A percentile compares a stretch with the other conserved stretches of the same genome.
Conservation (phyloP, 1,140 invertebrate genomes). For the Drosophila burlai region DNA sequence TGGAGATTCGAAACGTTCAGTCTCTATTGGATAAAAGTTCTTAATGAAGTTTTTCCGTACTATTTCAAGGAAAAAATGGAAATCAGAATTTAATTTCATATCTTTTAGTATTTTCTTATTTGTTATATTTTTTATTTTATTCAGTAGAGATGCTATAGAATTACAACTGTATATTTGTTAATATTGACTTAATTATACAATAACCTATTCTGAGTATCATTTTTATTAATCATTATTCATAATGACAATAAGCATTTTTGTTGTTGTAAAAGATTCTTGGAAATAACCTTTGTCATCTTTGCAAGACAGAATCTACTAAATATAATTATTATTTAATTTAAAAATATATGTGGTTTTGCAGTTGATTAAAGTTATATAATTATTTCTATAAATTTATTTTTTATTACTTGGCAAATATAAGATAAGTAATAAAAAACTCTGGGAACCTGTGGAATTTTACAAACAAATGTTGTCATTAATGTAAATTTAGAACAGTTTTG, state of each 20-base stretch:
- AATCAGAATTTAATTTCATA: neutral
- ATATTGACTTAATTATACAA: neutral
- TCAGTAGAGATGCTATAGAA: neutral
- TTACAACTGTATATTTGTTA: neutral
- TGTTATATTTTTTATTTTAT: too few species aligned
- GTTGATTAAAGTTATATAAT: too few species aligned
- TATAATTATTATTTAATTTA: too few species aligned
- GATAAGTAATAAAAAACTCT: too few species aligned
- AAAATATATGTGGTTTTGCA: too few species aligned
- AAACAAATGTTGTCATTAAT: too few species aligned
- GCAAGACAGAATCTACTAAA: too few species aligned
- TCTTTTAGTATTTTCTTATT: neutral
- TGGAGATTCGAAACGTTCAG: neutral
- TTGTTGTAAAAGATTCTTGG: neutral
- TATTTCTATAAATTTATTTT: too few species aligned
- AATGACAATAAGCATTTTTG: neutral
- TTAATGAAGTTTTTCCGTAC: fast-evolving
- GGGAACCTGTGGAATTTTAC: too few species aligned
- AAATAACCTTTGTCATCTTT: too few species aligned
- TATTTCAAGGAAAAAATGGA: neutral
- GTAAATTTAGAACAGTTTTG: too few species aligned
- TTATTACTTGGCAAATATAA: too few species aligned
- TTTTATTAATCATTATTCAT: neutral
- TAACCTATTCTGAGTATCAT: neutral
- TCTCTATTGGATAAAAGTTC: neutral